These are phyloP conservation scores for Chiloscyllium punctatum DNA, from an alignment of 2,797 vertebrate species.

Conservation along the genomic window DNA sequence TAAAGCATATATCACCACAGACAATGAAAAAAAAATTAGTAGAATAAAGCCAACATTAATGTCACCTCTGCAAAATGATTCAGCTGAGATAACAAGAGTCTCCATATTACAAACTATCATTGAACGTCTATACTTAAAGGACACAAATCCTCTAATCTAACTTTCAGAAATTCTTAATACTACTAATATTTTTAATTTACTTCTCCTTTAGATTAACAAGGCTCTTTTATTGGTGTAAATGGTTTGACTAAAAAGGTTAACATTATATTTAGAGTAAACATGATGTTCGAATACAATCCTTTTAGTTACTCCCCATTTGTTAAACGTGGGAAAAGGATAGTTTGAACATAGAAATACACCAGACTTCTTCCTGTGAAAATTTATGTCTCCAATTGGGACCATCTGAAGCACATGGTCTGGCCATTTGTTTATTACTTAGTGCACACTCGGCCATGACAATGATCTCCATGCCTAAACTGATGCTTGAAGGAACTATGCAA, in stretches of 20 bases:
- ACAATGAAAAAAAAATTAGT: background rate
- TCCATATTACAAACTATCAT: background rate
- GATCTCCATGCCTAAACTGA: background rate
- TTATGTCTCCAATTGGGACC: background rate
- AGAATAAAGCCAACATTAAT: background rate
- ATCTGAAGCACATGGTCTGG: background rate
- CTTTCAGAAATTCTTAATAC: conserved; percentile 17
- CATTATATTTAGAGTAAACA: background rate
- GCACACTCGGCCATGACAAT: background rate
- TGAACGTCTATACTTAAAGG: background rate
- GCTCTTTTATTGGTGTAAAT: background rate
- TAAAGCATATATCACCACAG: background rate
- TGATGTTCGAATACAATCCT: background rate
- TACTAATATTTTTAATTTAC: background rate
- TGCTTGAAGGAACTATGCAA: background rate
- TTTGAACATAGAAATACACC: background rate
- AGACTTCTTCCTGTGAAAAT: background rate
- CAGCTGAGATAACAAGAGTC: background rate
- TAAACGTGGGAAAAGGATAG: background rate
- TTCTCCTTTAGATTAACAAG: background rate
- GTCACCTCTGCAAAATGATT: background rate
- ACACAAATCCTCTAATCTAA: background rate
- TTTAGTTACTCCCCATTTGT: background rate
- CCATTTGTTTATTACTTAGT: background rate
- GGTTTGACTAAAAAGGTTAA: background rate